Evolutionary conservation across 2,797 vertebrate genomes (phyloP), one percentile per base, ranked within the genome.

Genomic region (Anolis apletophallus): DNA sequence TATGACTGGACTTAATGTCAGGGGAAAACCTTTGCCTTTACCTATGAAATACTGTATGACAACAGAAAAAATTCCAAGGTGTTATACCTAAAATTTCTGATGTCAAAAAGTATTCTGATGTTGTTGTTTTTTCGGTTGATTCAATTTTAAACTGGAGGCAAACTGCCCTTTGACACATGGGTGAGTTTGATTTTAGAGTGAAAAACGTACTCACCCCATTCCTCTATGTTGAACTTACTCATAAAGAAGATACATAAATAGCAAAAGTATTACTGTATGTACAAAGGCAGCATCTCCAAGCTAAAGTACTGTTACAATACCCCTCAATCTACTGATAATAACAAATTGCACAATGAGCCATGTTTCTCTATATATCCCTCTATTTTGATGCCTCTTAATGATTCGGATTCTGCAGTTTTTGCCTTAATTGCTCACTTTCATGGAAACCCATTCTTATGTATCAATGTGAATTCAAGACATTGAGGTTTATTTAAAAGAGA

Each of bases 401-500:
- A 26, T 36, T 59, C n/a, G 5, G 17, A 32, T 17, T 19, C 16
- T 29, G 40, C 21, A 26, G 5, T 36, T 36, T 40, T 29, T 7
- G 36, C 11, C 77, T 46, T 8, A 21, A 50, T 80, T 46, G 29
- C 36, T 46, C 59, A 50, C 55, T 32, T 11, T 57, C 32, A 36
- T 59, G 55, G 32, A 78, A 32, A 19, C 29, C 34, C 13, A 32
- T 57, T 55, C 32, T 36, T 61, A 2, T 23, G 8, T 32, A 32
- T 21, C 40, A 50, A 34, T 64, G 61, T n/a, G n/a, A n/a, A n/a
- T n/a, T n/a, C n/a, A n/a, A n/a, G n/a, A n/a, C n/a, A n/a, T n/a
- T 64, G 61, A 64, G 29, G 17, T 3, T 55, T 84, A 36, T 85
- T 81, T 78, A 80, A 85, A 91, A 89, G 75, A 79, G 32, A 73